phyloP scores from a whole-genome alignment of 2,797 vertebrate species.

The Scarus forsteni region DNA sequence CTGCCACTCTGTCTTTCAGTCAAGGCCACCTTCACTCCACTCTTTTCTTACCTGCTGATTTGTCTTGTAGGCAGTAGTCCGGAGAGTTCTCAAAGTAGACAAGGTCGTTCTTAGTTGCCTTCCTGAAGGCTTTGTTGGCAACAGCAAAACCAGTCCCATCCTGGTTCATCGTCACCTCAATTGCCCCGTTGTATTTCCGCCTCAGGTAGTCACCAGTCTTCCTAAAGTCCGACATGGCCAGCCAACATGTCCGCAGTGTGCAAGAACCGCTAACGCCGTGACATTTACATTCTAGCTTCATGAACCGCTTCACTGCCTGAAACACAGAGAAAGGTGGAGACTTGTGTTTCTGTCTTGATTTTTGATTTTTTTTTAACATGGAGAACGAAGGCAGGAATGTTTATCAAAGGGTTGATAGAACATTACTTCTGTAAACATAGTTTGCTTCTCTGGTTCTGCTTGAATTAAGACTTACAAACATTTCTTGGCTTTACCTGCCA shows the following conservation, averaged over 20 bases:
- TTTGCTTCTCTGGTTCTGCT: no score
- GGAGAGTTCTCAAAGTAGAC: slow-evolving; percentile 99
- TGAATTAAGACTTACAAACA: no score
- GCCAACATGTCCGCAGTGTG: slow-evolving; percentile 96
- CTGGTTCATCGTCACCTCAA: slow-evolving; percentile 98
- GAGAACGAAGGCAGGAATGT: neutral
- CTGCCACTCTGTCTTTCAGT: slow-evolving; percentile 46
- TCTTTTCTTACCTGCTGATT: slow-evolving; percentile 91
- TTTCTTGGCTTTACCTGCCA: no score
- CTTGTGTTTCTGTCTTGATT: neutral
- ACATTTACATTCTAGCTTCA: slow-evolving; percentile 99
- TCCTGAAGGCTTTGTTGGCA: slow-evolving; percentile 91
- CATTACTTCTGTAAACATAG: no score
- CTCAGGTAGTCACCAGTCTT: slow-evolving; percentile 96
- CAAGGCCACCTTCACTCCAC: slow-evolving; percentile 7
- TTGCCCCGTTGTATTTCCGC: slow-evolving; percentile 95
- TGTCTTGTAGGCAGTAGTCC: slow-evolving; percentile 97
- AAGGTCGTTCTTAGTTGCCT: slow-evolving; percentile 92
- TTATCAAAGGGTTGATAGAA: neutral
- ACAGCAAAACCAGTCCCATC: slow-evolving; percentile 95
- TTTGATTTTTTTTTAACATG: neutral
- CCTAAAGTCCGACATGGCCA: slow-evolving; percentile 97
- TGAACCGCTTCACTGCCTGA: slow-evolving; percentile 97
- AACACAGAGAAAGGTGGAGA: slow-evolving; percentile 10
- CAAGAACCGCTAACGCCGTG: slow-evolving; percentile 98